Evolutionary conservation across 2,888 invertebrate species (phyloP).

Genomic region (Pecten maximus): DNA sequence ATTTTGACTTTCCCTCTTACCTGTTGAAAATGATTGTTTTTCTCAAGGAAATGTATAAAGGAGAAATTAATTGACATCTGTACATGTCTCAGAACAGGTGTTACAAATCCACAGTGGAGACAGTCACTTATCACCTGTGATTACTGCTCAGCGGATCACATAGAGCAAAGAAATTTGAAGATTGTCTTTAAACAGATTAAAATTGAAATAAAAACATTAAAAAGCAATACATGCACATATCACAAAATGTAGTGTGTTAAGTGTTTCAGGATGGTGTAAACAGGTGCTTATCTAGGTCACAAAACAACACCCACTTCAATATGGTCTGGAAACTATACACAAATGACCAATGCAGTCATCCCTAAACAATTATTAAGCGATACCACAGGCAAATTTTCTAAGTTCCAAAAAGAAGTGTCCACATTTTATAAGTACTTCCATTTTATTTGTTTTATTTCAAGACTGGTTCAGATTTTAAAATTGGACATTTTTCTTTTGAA

Average conservation of each 20-base stretch:
- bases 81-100: too few relatives aligned
- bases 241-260: not conserved
- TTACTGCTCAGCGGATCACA: not conserved
- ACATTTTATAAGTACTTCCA: not conserved
- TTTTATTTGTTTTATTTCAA: not conserved
- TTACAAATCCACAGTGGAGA: not conserved
- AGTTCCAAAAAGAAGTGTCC: not conserved
- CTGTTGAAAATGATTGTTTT: not conserved
- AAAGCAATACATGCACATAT: not conserved
- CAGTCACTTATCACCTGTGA: too few relatives aligned
- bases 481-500: too few relatives aligned
- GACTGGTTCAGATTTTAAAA: not conserved
- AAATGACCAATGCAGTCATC: not conserved
- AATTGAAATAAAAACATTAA: not conserved
- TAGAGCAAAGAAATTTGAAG: not conserved
- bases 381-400: not conserved
- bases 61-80: too few relatives aligned
- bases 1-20: not conserved
- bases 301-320: not conserved
- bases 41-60: too few relatives aligned
- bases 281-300: not conserved
- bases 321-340: not conserved
- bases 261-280: not conserved
- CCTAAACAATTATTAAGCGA: not conserved
- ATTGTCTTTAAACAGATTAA: not conserved